These are phyloP conservation scores for Oenanthe melanoleuca DNA, from an alignment of 2,113 vertebrate genomes.

Conservation along the genomic window DNA sequence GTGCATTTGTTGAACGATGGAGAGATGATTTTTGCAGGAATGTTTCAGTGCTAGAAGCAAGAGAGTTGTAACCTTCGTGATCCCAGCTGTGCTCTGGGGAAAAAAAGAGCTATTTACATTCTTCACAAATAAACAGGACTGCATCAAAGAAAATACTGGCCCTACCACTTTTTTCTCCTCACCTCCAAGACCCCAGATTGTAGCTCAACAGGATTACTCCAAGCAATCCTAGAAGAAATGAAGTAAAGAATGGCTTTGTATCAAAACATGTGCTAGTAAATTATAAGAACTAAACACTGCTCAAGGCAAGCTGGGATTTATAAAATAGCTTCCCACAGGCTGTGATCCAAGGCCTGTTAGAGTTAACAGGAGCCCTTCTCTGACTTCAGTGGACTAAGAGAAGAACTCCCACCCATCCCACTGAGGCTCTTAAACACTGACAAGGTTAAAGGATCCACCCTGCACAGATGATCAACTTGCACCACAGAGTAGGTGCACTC, in stretches of 20 bases:
- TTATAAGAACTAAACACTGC: not conserved
- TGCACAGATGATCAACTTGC: not conserved
- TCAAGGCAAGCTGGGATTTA: not conserved
- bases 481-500: not conserved
- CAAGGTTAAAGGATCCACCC: not conserved
- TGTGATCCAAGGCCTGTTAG: slow-evolving; percentile 1
- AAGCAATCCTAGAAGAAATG: not conserved
- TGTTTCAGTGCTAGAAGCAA: not conserved
- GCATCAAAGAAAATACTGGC: not conserved
- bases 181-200: not conserved
- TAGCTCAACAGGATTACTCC: not conserved
- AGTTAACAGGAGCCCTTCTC: not conserved
- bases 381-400: not conserved
- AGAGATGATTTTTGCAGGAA: not conserved
- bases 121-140: slow-evolving; percentile 12
- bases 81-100: not conserved
- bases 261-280: slow-evolving; percentile 1
- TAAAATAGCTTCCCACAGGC: slow-evolving; percentile 35
- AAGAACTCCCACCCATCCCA: not conserved
- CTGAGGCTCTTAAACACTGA: not conserved
- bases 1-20: not conserved
- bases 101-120: not conserved
- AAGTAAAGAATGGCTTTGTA: not conserved
- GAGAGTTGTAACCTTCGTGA: not conserved
- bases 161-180: not conserved